Conservation (phyloP, 2,113 vertebrate species). For the Ceyx melanurus region DNA sequence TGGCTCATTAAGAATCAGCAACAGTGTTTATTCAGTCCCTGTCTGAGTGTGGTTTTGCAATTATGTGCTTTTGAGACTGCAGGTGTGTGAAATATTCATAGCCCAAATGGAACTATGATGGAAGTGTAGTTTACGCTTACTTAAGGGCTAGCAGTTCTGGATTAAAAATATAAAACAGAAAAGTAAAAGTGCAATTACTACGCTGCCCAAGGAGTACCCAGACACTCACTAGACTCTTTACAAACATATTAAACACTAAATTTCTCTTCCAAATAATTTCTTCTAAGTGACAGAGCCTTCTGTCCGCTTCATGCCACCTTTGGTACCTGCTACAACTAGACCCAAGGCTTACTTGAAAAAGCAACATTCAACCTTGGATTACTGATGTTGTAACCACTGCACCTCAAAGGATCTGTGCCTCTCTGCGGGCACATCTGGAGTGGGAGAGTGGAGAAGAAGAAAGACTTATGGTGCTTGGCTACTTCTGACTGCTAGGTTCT, state of each 20-base stretch:
- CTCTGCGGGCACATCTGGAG: background rate
- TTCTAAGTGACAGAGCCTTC: background rate
- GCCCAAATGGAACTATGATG: constrained; percentile 52
- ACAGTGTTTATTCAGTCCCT: constrained; percentile 50
- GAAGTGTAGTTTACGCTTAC: constrained; percentile 29
- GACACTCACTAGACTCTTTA: background rate
- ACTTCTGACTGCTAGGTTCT: background rate
- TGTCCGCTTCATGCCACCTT: background rate
- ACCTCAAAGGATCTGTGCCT: background rate
- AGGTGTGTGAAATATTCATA: constrained; percentile 69
- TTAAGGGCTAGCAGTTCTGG: constrained; percentile 24
- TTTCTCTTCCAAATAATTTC: background rate
- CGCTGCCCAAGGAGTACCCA: background rate
- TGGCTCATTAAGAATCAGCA: constrained; percentile 67
- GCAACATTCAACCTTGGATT: background rate
- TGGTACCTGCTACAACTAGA: background rate
- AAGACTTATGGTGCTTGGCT: background rate
- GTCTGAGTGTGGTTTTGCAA: constrained; percentile 56
- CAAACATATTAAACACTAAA: background rate
- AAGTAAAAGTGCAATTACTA: constrained; percentile 5
- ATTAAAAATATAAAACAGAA: constrained; percentile 25
- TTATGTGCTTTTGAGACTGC: constrained; percentile 61
- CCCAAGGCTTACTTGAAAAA: background rate
- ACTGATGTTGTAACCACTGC: background rate
- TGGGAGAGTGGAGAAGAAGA: background rate